phyloP scores from a whole-genome alignment of 2,888 invertebrate species.

The Tillus elongatus region DNA sequence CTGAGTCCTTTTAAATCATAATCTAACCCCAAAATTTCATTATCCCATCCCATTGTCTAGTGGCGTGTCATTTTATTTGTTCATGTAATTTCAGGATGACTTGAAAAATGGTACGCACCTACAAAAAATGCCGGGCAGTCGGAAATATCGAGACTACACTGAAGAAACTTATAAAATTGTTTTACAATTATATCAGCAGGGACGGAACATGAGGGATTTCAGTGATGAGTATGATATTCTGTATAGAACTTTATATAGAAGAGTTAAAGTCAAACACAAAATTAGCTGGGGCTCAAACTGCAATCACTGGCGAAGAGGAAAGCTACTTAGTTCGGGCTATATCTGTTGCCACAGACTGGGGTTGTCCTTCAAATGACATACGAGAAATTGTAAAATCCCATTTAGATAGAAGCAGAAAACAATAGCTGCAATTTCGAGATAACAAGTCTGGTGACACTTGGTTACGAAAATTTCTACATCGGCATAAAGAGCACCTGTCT shows the following conservation, averaged over 20 bases:
- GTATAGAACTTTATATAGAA: conserved; percentile 6
- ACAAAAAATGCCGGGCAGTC: conserved; percentile 7
- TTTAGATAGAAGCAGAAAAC: conserved; percentile 6
- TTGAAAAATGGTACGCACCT: conserved; percentile 7
- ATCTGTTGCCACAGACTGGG: conserved; percentile 2
- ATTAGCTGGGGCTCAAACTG: too few species aligned
- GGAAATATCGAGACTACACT: conserved; percentile 7
- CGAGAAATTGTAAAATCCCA: conserved; percentile 7
- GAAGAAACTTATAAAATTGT: conserved; percentile 6
- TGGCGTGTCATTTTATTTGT: conserved; percentile 5
- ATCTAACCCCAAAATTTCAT: conserved; percentile 6
- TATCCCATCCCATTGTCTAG: conserved; percentile 3
- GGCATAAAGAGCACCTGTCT: conserved; percentile 13
- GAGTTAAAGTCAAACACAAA: conserved; percentile 5
- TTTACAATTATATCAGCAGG: conserved; percentile 5
- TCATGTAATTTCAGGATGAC: conserved; percentile 6
- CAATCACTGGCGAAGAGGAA: too few species aligned
- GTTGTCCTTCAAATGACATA: conserved; percentile 9
- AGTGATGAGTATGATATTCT: conserved; percentile 8
- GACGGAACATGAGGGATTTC: conserved; percentile 5
- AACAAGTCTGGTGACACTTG: conserved; percentile 12
- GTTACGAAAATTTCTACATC: conserved; percentile 14
- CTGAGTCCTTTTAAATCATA: background rate
- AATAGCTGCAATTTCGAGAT: conserved; percentile 6
- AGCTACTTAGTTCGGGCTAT: background rate